Evolutionary conservation across 2,113 vertebrate species (phyloP).

Genomic region (Eulemur rufifrons): DNA sequence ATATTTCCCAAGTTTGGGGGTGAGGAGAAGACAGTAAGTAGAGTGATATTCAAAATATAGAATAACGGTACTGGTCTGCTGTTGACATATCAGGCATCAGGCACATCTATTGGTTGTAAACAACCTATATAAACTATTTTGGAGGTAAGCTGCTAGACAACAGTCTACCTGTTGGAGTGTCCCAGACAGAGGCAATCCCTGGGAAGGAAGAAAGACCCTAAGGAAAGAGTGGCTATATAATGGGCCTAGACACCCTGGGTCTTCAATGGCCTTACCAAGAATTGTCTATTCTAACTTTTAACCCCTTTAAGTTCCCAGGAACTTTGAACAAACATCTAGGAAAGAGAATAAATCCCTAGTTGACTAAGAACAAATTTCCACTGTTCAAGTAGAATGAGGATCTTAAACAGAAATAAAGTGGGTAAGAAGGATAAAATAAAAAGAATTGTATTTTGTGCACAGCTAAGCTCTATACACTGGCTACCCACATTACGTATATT

Average conservation of each 20-base stretch:
- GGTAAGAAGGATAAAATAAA: background rate
- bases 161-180: background rate
- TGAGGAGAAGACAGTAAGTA: background rate
- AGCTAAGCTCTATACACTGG: background rate
- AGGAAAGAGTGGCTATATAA: background rate
- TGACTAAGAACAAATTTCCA: background rate
- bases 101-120: background rate
- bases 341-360: background rate
- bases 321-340: background rate
- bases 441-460: background rate
- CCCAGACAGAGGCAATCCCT: background rate
- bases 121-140: background rate
- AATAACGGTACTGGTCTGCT: background rate
- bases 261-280: background rate
- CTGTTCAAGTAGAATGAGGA: background rate
- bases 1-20: background rate
- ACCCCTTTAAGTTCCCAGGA: background rate
- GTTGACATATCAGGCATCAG: background rate
- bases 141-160: background rate
- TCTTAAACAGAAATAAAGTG: constrained; percentile 7
- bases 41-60: background rate
- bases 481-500: background rate
- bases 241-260: background rate
- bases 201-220: background rate
- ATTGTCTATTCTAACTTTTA: background rate